A percentile compares a stretch with the other conserved stretches of the same genome.
Conservation (phyloP, 2,888 invertebrate genomes). For the Ischnura elegans region DNA sequence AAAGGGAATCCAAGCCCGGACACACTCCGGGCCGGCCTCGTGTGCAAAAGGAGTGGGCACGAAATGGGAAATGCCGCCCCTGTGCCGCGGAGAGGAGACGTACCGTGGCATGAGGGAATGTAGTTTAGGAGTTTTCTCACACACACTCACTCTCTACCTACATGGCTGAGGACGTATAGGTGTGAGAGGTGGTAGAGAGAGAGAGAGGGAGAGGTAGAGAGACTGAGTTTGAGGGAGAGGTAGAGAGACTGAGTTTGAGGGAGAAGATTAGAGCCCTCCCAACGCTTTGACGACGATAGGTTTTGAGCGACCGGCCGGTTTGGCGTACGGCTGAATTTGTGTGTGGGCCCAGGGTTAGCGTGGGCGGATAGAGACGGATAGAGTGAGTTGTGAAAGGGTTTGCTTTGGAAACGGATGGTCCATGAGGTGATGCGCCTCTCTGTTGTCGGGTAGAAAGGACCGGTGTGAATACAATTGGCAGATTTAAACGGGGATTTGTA, state of each 20-base stretch:
- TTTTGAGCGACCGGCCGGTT: constrained; percentile 33
- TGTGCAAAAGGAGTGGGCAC: not conserved
- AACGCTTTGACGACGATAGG: constrained; percentile 39
- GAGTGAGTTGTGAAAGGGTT: constrained; percentile 43
- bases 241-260: not conserved
- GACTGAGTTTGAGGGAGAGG: not conserved
- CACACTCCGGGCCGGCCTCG: not conserved
- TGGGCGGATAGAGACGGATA: not conserved
- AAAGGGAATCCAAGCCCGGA: not conserved
- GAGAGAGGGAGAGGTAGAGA: too few species aligned
- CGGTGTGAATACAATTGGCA: constrained; percentile 41
- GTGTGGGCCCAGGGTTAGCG: not conserved
- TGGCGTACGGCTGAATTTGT: not conserved
- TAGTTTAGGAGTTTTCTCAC: not conserved
- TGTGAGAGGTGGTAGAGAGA: too few species aligned
- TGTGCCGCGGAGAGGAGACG: not conserved
- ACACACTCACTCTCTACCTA: too few species aligned
- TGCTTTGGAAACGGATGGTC: not conserved
- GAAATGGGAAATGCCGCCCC: not conserved
- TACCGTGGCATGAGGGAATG: not conserved
- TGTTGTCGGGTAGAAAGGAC: not conserved
- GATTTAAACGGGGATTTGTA: constrained; percentile 54
- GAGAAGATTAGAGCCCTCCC: not conserved
- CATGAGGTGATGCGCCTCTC: not conserved
- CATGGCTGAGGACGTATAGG: too few species aligned